phyloP scores from a whole-genome alignment of 2,797 vertebrate species.

The Phylloscopus collybita region DNA sequence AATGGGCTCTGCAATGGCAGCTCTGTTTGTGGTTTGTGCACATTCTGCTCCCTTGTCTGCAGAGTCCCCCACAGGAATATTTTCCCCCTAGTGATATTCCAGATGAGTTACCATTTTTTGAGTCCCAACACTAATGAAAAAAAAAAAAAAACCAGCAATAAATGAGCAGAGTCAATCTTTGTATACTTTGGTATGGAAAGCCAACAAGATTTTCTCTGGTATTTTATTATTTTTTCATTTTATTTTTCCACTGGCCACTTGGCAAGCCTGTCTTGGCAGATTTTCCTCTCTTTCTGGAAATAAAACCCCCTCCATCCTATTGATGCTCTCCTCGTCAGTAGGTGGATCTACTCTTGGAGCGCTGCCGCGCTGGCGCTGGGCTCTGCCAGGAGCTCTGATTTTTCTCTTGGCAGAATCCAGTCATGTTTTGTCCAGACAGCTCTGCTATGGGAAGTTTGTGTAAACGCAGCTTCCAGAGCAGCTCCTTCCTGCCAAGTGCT shows the following conservation, averaged over 20 bases:
- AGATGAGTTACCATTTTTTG: neutral
- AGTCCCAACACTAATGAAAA: neutral
- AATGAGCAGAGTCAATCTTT: neutral
- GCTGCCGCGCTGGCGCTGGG: neutral
- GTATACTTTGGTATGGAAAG: neutral
- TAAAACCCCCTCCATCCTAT: neutral
- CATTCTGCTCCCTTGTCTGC: neutral
- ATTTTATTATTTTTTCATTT: neutral
- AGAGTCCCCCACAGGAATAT: neutral
- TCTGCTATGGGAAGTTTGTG: constrained; percentile 50
- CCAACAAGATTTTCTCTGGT: neutral
- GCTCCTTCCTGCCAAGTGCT: constrained; percentile 41
- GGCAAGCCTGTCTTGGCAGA: neutral
- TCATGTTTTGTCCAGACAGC: constrained; percentile 59
- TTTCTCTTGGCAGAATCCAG: constrained; percentile 33
- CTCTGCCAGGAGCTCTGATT: constrained; percentile 22
- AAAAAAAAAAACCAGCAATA: neutral
- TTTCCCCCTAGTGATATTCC: neutral
- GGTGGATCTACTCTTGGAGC: constrained; percentile 5
- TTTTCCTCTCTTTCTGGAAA: neutral
- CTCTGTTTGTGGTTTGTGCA: neutral
- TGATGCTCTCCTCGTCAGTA: neutral
- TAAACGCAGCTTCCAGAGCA: constrained; percentile 53
- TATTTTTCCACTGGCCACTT: neutral
- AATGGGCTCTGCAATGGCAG: neutral